Base-by-base conservation (phyloP, 2,888 invertebrate species). In the Andrena marginata region DNA sequence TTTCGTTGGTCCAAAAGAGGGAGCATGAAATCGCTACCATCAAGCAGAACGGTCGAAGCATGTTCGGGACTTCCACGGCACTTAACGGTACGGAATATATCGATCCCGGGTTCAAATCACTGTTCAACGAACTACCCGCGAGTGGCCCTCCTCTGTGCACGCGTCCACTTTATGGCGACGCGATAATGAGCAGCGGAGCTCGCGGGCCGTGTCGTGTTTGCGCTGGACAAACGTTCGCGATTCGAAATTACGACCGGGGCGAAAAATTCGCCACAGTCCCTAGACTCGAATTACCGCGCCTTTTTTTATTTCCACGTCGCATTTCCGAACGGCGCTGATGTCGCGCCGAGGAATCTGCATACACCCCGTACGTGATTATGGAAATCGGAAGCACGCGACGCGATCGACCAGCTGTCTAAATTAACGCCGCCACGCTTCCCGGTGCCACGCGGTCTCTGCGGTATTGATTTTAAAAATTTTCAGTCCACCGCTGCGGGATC, bases 61-160 rank as follows among this genome's bases (percentile, higher is more conserved):
- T 87, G 72, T 68, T 68, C 10, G 49, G 51, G 49, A n/a, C n/a
- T n/a, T 35, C 29, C 35, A 31, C 8, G 13, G 29, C 20, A 63
- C 23, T 71, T 23, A 33, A 48, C 35, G 88, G 82, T 85, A 85
- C 87, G 88, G 84, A 87, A 85, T 88, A 91, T 91, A 91, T 89
- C 85, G 84, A 87, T 85, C 80, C 85, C 80, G 87, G 87, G 90
- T 90, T 91, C 89, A 86, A 89, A 86, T 90, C 87, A 78, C 85
- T 87, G 92, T 90, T 91, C 90, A 91, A 89, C 87, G 90, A 91
- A 89, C 87, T 70, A 70, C 35, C 60, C 2, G 49, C 68, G 80
- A 78, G 73, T 35, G 68, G 62, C 23, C 80, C 26, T 73, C 64
- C 59, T 33, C 8, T 8, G 33, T 64, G 59, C 49, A 20, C 64